Base-by-base conservation (phyloP, 2,113 vertebrate genomes). In the Xenotilapia longispinis region DNA sequence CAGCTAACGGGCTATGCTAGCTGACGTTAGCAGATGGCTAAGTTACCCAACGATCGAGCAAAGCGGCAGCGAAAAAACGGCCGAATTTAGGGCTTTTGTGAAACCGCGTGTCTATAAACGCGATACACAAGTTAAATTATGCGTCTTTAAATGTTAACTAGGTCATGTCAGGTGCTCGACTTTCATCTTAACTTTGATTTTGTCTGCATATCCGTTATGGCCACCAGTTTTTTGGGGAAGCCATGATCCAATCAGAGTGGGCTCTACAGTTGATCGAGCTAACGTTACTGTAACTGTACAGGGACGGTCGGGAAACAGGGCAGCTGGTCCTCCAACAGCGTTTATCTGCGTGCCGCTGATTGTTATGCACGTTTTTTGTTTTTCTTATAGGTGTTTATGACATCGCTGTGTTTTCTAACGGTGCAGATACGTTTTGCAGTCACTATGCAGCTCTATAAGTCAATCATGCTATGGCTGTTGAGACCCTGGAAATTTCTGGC, bases 211-310 rank as follows among this genome's bases (percentile, higher is more conserved):
- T 93, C 89, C 86, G 86, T 83, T 82, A 93, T 93, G 94, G 93
- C 92, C 83, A 92, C 90, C 90, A 80, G 84, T 84, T 91, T 87
- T 90, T 92, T 31, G 80, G 68, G 84, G 88, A 91, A 94, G 90
- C 92, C 94, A 95, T 93, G 94, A 95, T 94, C 92, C 89, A 93
- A 91, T 94, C 94, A 93, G 85, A 89, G 70, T 70, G 57, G 63
- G 73, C 65, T 79, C 21, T 38, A 11, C 75, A 54, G n/a, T 63
- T 26, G 11, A n/a, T 31, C 70, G 4, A 63, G 82, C 84, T 90
- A 91, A 75, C 65, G 82, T 55, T 78, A 31, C 36, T 49, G 82
- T 55, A 57, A 82, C 68, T 21, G 82, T 63, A 23, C 60, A 4
- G 7, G 9, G 4, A 42, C 17, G 1, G 3, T 17, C 9, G 11